Conservation (phyloP, 2,113 vertebrate species). For the Trachemys scripta region DNA sequence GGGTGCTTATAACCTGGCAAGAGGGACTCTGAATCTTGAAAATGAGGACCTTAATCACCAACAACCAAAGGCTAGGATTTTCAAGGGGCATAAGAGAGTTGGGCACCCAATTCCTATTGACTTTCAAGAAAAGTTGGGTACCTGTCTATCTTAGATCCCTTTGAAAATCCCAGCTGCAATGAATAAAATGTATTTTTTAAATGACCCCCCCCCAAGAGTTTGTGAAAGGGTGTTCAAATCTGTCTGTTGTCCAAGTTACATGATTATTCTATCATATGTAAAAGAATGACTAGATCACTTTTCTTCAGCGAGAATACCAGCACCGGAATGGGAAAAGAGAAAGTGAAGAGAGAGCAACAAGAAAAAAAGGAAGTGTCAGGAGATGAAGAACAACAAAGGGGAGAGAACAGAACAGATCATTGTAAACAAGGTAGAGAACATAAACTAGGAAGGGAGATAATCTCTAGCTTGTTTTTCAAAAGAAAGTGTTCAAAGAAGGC, state of each 20-base stretch:
- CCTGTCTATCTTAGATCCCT: background rate
- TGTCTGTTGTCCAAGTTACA: background rate
- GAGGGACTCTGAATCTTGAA: background rate
- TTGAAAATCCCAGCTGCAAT: background rate
- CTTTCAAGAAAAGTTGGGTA: background rate
- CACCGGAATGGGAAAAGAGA: background rate
- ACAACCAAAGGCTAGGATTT: conserved; percentile 16
- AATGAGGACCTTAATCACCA: background rate
- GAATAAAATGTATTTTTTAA: background rate
- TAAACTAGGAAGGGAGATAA: accelerated
- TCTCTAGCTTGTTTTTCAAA: background rate
- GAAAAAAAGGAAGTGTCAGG: accelerated
- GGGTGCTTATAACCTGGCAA: background rate
- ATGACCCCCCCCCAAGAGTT: background rate
- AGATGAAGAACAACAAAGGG: background rate
- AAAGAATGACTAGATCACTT: background rate
- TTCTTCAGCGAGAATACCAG: background rate
- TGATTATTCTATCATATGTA: background rate
- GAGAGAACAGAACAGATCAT: background rate
- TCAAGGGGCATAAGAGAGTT: conserved; percentile 14
- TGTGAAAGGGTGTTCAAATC: background rate
- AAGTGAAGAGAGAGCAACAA: background rate
- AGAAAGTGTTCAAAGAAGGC: background rate
- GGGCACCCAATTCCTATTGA: background rate
- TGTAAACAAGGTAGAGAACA: background rate